Evolutionary conservation across 2,113 vertebrate species (phyloP), one percentile per base, ranked within the genome.

Genomic region (Turdus rufiventris): DNA sequence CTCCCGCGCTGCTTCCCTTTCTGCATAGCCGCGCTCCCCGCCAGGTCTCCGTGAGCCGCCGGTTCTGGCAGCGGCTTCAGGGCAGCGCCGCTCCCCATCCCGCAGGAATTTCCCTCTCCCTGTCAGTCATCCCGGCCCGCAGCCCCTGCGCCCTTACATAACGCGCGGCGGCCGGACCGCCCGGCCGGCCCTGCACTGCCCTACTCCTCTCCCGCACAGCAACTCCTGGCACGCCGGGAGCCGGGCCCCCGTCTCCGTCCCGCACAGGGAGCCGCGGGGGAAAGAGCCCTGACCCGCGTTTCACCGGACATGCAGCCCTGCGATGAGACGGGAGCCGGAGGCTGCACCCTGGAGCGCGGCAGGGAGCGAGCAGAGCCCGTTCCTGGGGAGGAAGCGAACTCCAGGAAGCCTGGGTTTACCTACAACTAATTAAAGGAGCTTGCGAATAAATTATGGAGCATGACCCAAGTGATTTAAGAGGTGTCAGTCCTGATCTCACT

Each of bases 101-200:
- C 93, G 91, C 68, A 92, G 96, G 95, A 98, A 97, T 96, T 94
- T 97, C 96, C 94, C 96, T 97, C 96, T 95, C 96, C 53, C 62
- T 88, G 98, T 97, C 97, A 95, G 91, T 88, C 97, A 94, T 72
- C 61, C 86, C 90, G 77, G 92, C 56, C 82, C 20, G 94, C 92
- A 92, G 97, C 94, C 96, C 78, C 91, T 75, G 93, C 89, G 96
- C 88, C 94, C 91, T 98, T 98, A 97, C 88, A 96, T 97, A 97
- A 98, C 87, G 83, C 91, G 42, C 68, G 76, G 96, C 89, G 85
- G 94, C 93, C 96, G 92, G 91, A 83, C 86, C 8, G 65, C 38
- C 83, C 38, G 61, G 1, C 43, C 43, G 40, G 89, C 83, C 13
- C 72, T 6, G 9, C 28, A 29, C 42, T 4, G 56, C 29, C 56